A percentile compares a stretch with the other conserved stretches of the same genome.
These are phyloP conservation scores for Diprion similis DNA, from an alignment of 1,140 invertebrate species.

Conservation along the genomic window DNA sequence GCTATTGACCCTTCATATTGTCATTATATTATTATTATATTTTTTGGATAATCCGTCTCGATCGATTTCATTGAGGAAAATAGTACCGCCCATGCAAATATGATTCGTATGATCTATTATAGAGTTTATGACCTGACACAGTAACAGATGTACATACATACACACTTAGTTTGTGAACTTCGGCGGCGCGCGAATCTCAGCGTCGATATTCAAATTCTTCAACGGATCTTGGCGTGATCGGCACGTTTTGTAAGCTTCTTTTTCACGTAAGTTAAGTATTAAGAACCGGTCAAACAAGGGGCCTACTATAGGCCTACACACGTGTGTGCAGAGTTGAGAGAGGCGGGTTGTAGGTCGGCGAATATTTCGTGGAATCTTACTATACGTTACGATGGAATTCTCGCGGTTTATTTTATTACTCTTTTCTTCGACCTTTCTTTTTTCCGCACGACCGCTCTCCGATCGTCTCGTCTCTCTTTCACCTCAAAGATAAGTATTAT, in stretches of 20 bases:
- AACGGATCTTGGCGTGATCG: neutral
- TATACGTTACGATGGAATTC: conserved; percentile 4
- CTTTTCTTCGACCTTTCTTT: neutral
- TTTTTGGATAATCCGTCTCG: no score
- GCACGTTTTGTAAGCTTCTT: neutral
- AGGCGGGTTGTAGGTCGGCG: neutral
- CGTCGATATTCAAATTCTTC: neutral
- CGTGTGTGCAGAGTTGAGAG: neutral
- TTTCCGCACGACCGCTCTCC: neutral
- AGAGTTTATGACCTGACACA: no score
- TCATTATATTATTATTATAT: no score
- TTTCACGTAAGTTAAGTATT: neutral
- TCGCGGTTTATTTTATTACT: neutral
- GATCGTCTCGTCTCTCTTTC: neutral
- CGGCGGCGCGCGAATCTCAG: no score
- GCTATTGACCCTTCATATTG: no score
- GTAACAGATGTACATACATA: no score
- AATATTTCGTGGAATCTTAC: conserved; percentile 7
- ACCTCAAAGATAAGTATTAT: no score
- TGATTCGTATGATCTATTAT: no score
- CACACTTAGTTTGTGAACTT: no score
- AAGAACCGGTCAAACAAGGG: conserved; percentile 1
- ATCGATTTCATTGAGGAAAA: no score
- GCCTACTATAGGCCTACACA: neutral
- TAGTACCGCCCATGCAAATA: no score